phyloP scores from a whole-genome alignment of 2,113 vertebrate genomes.

The cattle (Bos taurus) region DNA sequence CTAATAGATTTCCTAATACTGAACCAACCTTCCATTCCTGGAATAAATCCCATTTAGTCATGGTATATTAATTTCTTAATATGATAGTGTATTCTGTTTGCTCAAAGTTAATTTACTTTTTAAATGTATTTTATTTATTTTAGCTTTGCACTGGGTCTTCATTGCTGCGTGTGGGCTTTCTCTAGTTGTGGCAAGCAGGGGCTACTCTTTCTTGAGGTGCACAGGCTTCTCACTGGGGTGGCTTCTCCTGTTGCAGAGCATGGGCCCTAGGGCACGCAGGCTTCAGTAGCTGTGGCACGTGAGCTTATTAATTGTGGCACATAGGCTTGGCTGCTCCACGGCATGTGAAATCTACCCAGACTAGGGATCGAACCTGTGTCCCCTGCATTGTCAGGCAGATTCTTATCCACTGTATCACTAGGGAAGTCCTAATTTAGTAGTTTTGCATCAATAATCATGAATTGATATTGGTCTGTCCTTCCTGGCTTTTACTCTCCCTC shows the following conservation, averaged over 20 bases:
- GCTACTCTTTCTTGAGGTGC: neutral
- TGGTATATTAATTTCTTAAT: slow-evolving; percentile 26
- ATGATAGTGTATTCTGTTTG: neutral
- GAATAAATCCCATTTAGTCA: slow-evolving; percentile 17
- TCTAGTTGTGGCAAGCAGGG: neutral
- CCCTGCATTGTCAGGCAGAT: neutral
- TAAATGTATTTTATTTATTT: neutral
- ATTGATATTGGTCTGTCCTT: neutral
- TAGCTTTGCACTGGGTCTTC: neutral
- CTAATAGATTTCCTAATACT: neutral
- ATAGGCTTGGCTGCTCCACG: neutral
- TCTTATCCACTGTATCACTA: neutral
- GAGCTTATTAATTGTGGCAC: neutral
- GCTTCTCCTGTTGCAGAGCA: neutral
- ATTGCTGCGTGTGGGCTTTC: neutral
- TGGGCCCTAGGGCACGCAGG: neutral
- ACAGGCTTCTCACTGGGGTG: neutral
- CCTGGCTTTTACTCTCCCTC: neutral
- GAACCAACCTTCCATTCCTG: neutral
- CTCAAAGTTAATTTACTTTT: slow-evolving; percentile 19
- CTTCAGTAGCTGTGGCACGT: neutral
- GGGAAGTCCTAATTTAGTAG: neutral
- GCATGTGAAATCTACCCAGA: neutral
- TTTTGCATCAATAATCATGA: neutral
- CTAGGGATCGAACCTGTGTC: neutral